Evolutionary conservation across 1,140 invertebrate genomes (phyloP).

Genomic region (Drosophila prosaltans): DNA sequence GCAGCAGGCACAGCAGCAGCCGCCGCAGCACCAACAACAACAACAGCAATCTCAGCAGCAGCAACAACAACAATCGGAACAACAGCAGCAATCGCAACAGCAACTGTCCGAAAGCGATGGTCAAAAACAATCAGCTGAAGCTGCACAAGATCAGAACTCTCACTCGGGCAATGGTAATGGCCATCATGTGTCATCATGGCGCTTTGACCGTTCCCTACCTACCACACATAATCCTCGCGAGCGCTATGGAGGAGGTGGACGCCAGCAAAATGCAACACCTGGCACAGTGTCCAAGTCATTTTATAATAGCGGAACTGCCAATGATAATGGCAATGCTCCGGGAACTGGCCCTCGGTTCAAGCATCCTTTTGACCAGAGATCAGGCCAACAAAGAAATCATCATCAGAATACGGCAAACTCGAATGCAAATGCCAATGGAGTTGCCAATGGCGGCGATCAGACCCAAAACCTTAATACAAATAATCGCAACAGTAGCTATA

Average conservation of each 20-base stretch:
- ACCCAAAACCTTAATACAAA: neutral
- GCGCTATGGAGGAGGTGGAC: slow-evolving; percentile 14
- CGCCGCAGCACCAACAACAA: slow-evolving; percentile 15
- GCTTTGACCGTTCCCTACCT: slow-evolving; percentile 11
- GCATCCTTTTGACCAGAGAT: slow-evolving; percentile 31
- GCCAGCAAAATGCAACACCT: slow-evolving; percentile 26
- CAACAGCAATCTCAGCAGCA: slow-evolving; percentile 4
- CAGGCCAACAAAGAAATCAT: neutral
- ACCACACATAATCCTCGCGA: slow-evolving; percentile 27
- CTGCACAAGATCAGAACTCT: neutral
- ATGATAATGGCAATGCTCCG: slow-evolving; percentile 12
- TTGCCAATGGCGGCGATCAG: neutral
- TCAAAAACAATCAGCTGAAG: slow-evolving; percentile 16
- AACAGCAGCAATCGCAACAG: slow-evolving; percentile 26
- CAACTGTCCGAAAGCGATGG: slow-evolving; percentile 9
- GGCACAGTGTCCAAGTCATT: slow-evolving; percentile 53
- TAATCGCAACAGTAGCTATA: neutral
- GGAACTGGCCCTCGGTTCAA: slow-evolving; percentile 36
- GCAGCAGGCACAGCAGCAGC: slow-evolving; percentile 28
- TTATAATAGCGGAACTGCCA: slow-evolving; percentile 50
- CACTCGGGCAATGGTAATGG: slow-evolving; percentile 11
- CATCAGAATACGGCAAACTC: neutral
- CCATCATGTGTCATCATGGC: slow-evolving; percentile 29
- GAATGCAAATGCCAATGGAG: neutral
- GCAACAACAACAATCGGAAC: slow-evolving; percentile 27